Percentiles rank a stretch among this genome's conserved stretches.
Conservation (phyloP, 2,113 vertebrate species). For the Epinephelus fuscoguttatus region DNA sequence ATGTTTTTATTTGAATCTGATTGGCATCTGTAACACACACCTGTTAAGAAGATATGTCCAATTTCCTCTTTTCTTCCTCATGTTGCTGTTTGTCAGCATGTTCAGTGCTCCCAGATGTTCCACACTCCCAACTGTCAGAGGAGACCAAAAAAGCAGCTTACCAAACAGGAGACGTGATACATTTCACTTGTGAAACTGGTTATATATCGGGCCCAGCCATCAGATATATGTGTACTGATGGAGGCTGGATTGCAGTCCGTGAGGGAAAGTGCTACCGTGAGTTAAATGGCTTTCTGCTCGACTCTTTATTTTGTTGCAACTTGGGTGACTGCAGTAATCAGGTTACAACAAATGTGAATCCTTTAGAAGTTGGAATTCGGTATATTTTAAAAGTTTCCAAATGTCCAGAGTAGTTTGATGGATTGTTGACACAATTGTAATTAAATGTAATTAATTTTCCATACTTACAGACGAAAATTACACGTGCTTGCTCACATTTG, state of each 20-base stretch:
- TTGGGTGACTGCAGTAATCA: background rate
- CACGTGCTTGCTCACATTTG: background rate
- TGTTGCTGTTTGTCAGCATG: conserved; percentile 46
- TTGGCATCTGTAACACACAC: background rate
- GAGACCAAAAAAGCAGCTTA: conserved; percentile 32
- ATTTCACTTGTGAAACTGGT: conserved; percentile 52
- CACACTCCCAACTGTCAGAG: conserved; percentile 9
- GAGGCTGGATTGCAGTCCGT: background rate
- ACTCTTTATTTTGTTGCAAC: background rate
- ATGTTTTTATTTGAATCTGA: background rate
- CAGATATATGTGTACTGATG: conserved; percentile 21
- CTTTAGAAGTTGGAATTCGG: background rate
- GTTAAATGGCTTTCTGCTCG: conserved; percentile 4
- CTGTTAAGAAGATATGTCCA: background rate
- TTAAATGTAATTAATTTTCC: background rate
- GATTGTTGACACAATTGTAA: background rate
- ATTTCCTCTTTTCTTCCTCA: background rate
- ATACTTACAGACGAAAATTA: background rate
- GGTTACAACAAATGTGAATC: background rate
- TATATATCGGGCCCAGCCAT: conserved; percentile 43
- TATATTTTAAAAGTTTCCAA: background rate
- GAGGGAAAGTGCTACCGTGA: conserved; percentile 43
- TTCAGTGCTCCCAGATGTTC: conserved; percentile 34
- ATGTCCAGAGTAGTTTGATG: background rate
- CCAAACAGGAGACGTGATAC: conserved; percentile 17